Evolutionary conservation across 2,113 vertebrate genomes (phyloP), one percentile per base, ranked within the genome.

Genomic region (Lichenostomus cassidix): DNA sequence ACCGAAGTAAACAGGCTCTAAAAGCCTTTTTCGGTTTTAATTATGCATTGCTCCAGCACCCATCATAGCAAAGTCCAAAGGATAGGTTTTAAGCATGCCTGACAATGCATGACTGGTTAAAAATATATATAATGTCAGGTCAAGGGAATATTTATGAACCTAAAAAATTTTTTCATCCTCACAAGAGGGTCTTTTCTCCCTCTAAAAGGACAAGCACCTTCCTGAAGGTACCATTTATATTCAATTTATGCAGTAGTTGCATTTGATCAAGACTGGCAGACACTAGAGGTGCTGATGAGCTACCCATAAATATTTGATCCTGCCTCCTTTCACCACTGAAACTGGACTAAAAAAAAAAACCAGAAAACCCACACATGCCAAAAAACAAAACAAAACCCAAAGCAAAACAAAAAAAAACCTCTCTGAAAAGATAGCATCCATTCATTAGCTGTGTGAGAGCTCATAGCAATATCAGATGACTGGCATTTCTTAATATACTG

Each of bases 1-100:
- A 98, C 97, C 67, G 98, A 98, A 98, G 98, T 98, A 99, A 99
- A 99, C 98, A 98, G 98, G 97, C 96, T 97, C 97, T 97, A 98
- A 98, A 98, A 97, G 97, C 97, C 98, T 96, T 97, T 95, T 95
- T 91, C 93, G n/a, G 94, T 97, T 98, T 97, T 98, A 98, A 98
- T 98, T 97, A 98, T 98, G 97, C 97, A 95, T 97, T 98, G 97
- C 96, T 97, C 76, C 64, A 53, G 92, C 92, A 81, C 91, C 92
- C 96, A 15, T 95, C 89, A 86, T 70, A 76, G 90, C 90, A 87
- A 94, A 97, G 95, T 79, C 96, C 92, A 67, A 49, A 92, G 87
- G 88, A 94, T 83, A 89, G 75, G 75, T 83, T 95, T 95, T 88
- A 94, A 95, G 70, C 83, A 74, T 25, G 52, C n/a, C 17, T 29